phyloP scores from a whole-genome alignment of 1,140 invertebrate genomes.

The Scaptomyza pallida region DNA sequence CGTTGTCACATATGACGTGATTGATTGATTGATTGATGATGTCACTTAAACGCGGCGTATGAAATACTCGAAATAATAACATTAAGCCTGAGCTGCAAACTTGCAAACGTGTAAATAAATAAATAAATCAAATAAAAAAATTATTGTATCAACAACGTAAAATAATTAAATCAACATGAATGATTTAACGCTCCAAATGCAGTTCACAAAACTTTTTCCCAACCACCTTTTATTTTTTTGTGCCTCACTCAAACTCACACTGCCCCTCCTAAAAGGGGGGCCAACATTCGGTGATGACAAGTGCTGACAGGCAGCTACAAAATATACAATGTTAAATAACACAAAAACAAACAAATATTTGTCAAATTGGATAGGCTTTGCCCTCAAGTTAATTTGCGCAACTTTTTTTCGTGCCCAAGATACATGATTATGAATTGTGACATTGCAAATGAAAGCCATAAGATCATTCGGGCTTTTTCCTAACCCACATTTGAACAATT shows the following conservation, averaged over 20 bases:
- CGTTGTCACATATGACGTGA: constrained; percentile 60
- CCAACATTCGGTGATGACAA: constrained; percentile 71
- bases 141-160: constrained; percentile 78
- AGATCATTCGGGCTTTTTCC: background rate
- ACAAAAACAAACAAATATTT: constrained; percentile 6
- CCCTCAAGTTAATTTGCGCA: constrained; percentile 3
- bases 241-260: too few relatives aligned
- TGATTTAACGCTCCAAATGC: constrained; percentile 80
- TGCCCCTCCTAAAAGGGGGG: constrained; percentile 1
- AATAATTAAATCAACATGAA: constrained; percentile 83
- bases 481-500: constrained; percentile 28
- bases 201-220: constrained; percentile 60
- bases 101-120: constrained; percentile 71
- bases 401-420: background rate
- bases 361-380: background rate
- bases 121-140: constrained; percentile 72
- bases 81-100: constrained; percentile 42
- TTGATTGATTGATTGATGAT: constrained; percentile 75
- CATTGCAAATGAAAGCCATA: background rate
- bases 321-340: constrained; percentile 25
- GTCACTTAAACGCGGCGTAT: constrained; percentile 66
- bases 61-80: constrained; percentile 40
- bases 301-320: constrained; percentile 61
- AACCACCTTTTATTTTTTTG: constrained; percentile 4
- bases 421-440: background rate